Base-by-base conservation (phyloP, 2,888 invertebrate species). In the Stratiomys singularior region DNA sequence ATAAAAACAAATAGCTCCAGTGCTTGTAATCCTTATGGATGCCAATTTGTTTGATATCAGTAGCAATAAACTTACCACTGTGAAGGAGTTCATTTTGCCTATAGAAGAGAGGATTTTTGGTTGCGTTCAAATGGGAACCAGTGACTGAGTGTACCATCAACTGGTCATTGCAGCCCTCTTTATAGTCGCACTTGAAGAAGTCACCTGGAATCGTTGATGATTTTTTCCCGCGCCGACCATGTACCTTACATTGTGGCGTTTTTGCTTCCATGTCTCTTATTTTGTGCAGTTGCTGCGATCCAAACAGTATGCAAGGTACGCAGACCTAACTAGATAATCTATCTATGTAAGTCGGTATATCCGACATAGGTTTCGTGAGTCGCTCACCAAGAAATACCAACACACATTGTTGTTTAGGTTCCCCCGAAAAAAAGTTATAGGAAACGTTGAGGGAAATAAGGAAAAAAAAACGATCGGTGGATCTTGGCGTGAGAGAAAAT, bases 81-180 rank as follows among this genome's bases (percentile, higher is more conserved):
- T 86, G 85, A 87, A 87, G 86, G 87, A 87, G 86, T 87, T 87
- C 87, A 87, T 87, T 85, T 84, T 86, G 83, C 84, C 84, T 85
- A 69, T 66, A 84, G 47, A 79, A 66, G 74, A 78, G 63, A 78
- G 66, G 84, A 85, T 84, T 84, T 85, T 85, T 86, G 84, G 86
- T 84, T 87, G 87, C 84, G 86, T 86, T 85, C 86, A 84, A 84
- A 85, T 85, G 86, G 86, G 85, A 85, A 85, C 85, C 85, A 86
- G 86, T 86, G 86, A 87, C 86, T 87, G 87, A 87, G 86, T 87
- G 87, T 87, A 84, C 67, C 80, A 74, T 81, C 76, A 47, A 78
- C 56, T 84, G 81, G 83, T 84, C 84, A 82, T 82, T 81, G 82
- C 81, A 83, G 85, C 84, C 84, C 86, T 85, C 87, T 87, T 87